Percentiles rank a stretch among this genome's conserved stretches.
Evolutionary conservation across 1,140 invertebrate genomes (phyloP).

Genomic region (Platorchestia sp.): DNA sequence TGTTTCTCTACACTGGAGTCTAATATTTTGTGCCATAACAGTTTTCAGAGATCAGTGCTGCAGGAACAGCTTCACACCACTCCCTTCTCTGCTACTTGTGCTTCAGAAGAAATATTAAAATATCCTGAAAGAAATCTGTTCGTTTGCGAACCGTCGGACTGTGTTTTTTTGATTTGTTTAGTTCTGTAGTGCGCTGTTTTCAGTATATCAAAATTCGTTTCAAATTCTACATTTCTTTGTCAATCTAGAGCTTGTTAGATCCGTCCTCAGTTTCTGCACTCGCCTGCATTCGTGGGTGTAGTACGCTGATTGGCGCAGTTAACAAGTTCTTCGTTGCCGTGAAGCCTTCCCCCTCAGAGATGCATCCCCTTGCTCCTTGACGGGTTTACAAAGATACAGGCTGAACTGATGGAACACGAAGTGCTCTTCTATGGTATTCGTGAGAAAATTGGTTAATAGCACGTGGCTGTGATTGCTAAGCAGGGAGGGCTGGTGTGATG

Average conservation of each 20-base stretch:
- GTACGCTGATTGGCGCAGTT: not conserved
- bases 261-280: not conserved
- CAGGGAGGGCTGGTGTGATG: conserved; percentile 26
- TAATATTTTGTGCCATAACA: conserved; percentile 45
- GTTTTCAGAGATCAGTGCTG: conserved; percentile 46
- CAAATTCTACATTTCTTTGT: not conserved
- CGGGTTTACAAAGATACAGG: not conserved
- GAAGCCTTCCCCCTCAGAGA: not conserved
- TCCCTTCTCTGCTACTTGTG: conserved; percentile 9
- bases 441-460: not conserved
- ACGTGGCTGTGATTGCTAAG: not conserved
- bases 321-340: not conserved
- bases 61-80: conserved; percentile 50
- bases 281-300: not conserved
- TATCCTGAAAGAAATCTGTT: not conserved
- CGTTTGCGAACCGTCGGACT: not conserved
- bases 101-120: not conserved
- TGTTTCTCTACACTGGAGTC: conserved; percentile 40
- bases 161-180: not conserved
- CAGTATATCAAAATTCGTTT: not conserved
- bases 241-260: not conserved
- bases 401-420: not conserved
- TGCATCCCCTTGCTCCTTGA: not conserved
- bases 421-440: not conserved
- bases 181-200: not conserved